Evolutionary conservation across 2,797 vertebrate species (phyloP), one percentile per base, ranked within the genome.

Genomic region (Sebastes matsubarae): DNA sequence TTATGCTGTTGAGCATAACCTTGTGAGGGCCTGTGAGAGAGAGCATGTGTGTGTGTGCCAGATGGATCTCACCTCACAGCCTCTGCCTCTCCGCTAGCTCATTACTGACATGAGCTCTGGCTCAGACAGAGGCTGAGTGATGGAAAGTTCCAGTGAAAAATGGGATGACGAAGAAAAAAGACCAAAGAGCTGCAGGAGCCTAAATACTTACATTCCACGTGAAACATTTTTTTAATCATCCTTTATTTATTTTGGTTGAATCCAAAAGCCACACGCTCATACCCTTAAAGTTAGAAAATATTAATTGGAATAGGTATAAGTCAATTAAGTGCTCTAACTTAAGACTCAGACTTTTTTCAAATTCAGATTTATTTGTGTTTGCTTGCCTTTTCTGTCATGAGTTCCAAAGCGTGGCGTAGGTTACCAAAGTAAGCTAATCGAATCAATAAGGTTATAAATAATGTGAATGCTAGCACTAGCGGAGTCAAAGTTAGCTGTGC

Each of bases 21-120:
- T 95, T 93, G 94, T 93, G 92, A 92, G 92, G 88, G 94, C 94
- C 90, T 76, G 86, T 16, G 84, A 91, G 87, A 90, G 77, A 74
- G 76, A 71, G 78, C 59, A 38, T 79, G 81, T 78, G 81, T 68
- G 86, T 58, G 78, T 77, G 87, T 85, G 89, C 88, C 93, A 94
- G 92, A 95, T 93, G 93, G 90, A 94, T 87, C 92, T 93, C 90
- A 94, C 92, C 94, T 93, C 92, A 82, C 90, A 92, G 88, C 89
- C 92, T 88, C 91, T 88, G 90, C 88, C 76, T 89, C 87, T 92
- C 84, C 29, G 77, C 84, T 80, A 89, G 90, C 93, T 95, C 94
- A 94, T 95, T 95, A 95, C 92, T 84, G 87, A 93, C 92, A 92
- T 80, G 82, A 93, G 93, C 92, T 90, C 87, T 85, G 92, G 93